Conservation (phyloP, 2,888 invertebrate species). For the Mayetiola destructor region DNA sequence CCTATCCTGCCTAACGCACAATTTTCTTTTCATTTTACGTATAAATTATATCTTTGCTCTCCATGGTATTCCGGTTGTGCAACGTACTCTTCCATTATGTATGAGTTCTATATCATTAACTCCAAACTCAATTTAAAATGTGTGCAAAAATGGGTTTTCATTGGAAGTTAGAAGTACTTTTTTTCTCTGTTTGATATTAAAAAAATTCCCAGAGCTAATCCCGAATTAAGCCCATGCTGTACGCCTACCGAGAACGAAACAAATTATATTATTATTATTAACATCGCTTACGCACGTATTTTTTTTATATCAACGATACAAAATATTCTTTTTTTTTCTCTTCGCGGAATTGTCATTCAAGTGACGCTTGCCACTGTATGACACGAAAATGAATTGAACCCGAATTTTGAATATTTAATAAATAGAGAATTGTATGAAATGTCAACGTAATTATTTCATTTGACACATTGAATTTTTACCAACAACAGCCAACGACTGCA, state of each 20-base stretch:
- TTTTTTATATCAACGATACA: too few relatives aligned
- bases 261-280: background rate
- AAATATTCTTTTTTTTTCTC: too few relatives aligned
- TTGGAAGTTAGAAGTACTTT: background rate
- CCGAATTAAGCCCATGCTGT: too few relatives aligned
- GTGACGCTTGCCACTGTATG: background rate
- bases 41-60: background rate
- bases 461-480: background rate
- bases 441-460: background rate
- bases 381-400: background rate
- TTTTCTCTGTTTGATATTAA: slow-evolving; percentile 1
- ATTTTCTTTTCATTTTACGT: background rate
- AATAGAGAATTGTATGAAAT: background rate
- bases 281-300: background rate
- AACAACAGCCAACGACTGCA: background rate
- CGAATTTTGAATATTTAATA: too few relatives aligned
- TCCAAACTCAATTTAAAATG: slow-evolving; percentile 12
- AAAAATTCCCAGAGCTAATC: slow-evolving; percentile 8
- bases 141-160: slow-evolving; percentile 10
- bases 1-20: background rate
- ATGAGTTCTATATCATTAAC: slow-evolving; percentile 12
- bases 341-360: too few relatives aligned
- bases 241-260: background rate
- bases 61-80: background rate
- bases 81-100: slow-evolving; percentile 7